Conservation (phyloP, 2,113 vertebrate genomes). For the Chlorodrepanis virens region DNA sequence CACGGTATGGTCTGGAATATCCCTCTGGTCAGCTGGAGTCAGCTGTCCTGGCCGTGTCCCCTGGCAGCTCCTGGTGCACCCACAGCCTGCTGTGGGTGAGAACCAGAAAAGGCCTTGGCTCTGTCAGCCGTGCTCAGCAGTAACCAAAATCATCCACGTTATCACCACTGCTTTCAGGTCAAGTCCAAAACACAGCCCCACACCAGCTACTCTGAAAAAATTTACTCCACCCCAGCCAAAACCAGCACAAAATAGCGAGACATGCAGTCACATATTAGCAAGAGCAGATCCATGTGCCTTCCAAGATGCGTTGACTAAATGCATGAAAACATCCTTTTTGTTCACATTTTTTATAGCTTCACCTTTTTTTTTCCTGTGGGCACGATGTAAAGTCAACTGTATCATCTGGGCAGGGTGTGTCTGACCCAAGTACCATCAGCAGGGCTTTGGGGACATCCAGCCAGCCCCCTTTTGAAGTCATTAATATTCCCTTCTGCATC, state of each 20-base stretch:
- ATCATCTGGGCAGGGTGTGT: not conserved
- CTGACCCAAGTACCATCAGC: not conserved
- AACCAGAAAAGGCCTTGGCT: not conserved
- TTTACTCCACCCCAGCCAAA: not conserved
- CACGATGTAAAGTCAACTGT: not conserved
- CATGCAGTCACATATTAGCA: not conserved
- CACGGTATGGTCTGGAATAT: not conserved
- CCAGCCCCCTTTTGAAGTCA: not conserved
- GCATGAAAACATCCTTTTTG: not conserved
- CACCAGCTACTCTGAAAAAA: not conserved
- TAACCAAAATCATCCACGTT: rapidly evolving
- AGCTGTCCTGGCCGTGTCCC: not conserved
- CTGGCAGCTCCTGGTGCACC: not conserved
- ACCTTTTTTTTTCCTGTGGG: not conserved
- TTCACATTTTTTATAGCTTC: not conserved
- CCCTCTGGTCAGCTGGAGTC: not conserved
- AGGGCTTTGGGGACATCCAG: not conserved
- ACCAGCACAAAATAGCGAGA: not conserved
- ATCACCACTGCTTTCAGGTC: not conserved
- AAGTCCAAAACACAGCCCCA: not conserved
- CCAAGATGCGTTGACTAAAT: not conserved
- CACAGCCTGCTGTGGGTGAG: not conserved
- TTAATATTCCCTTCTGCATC: not conserved
- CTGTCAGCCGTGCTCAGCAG: not conserved
- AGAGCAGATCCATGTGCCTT: not conserved